A percentile compares a stretch with the other conserved stretches of the same genome.
phyloP scores from a whole-genome alignment of 2,797 vertebrate genomes.

The Corythornis leucogaster region DNA sequence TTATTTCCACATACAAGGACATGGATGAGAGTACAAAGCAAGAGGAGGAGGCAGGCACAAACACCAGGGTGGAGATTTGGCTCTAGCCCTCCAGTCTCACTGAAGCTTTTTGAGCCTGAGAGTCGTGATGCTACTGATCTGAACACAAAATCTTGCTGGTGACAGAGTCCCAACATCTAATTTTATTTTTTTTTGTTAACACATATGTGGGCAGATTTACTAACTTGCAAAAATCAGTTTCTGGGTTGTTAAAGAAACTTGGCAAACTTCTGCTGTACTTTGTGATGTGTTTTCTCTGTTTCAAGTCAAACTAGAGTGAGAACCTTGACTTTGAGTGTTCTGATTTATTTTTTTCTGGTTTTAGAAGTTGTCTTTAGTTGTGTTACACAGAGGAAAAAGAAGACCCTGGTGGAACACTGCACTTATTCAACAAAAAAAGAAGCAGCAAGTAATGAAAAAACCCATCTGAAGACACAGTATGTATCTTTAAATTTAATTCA shows the following conservation, averaged over 20 bases:
- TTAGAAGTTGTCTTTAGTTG: constrained; percentile 20
- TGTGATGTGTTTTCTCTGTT: not conserved
- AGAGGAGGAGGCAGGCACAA: not conserved
- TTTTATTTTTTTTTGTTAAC: not conserved
- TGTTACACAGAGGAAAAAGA: not conserved
- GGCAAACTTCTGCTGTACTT: constrained; percentile 12
- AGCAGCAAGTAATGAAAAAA: not conserved
- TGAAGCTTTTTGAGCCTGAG: not conserved
- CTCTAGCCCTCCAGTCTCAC: not conserved
- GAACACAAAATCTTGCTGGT: not conserved
- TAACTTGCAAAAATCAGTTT: constrained; percentile 47
- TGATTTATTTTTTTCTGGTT: constrained; percentile 16
- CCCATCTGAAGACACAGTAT: not conserved
- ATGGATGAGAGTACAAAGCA: not conserved
- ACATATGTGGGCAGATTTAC: not conserved
- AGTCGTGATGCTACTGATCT: not conserved
- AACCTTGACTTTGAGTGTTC: not conserved
- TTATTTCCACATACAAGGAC: not conserved
- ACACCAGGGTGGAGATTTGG: not conserved
- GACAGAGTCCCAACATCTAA: not conserved
- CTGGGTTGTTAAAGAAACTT: constrained; percentile 38
- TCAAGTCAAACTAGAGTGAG: not conserved
- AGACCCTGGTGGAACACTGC: not conserved
- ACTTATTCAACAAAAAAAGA: not conserved
- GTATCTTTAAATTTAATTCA: not conserved